A percentile compares a stretch with the other conserved stretches of the same genome.
Conservation (phyloP, 2,113 vertebrate genomes). For the Ancistrus triradiatus region DNA sequence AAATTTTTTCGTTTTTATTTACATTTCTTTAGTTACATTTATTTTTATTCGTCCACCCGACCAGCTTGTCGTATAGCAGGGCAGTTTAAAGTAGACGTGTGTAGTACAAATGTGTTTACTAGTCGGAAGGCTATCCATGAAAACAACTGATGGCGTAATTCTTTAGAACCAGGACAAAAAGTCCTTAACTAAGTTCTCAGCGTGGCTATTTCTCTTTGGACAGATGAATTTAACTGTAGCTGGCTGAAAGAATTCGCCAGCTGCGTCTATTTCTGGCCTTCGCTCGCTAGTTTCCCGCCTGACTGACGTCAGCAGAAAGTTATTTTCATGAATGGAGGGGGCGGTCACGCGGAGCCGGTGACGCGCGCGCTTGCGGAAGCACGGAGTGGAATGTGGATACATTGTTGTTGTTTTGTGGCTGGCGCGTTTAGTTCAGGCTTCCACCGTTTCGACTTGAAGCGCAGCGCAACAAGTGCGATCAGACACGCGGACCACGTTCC, state of each 20-base stretch:
- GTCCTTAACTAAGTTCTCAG: too few relatives aligned
- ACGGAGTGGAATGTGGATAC: slow-evolving; percentile 75
- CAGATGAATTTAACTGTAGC: slow-evolving; percentile 55
- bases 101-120: too few relatives aligned
- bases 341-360: slow-evolving; percentile 75
- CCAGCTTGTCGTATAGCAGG: too few relatives aligned
- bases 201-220: too few relatives aligned
- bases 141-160: too few relatives aligned
- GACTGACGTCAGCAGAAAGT: slow-evolving; percentile 75
- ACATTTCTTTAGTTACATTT: too few relatives aligned
- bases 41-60: too few relatives aligned
- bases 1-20: too few relatives aligned
- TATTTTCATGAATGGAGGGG: slow-evolving; percentile 84
- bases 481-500: slow-evolving; percentile 19
- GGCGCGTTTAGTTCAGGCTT: slow-evolving; percentile 64
- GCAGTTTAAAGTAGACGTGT: too few relatives aligned
- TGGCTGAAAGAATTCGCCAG: slow-evolving; percentile 55
- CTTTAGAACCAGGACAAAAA: too few relatives aligned
- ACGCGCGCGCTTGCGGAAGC: slow-evolving; percentile 78
- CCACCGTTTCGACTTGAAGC: slow-evolving; percentile 45
- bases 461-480: slow-evolving; percentile 37
- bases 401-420: slow-evolving; percentile 76
- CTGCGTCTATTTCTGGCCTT: slow-evolving; percentile 70
- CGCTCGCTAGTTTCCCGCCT: slow-evolving; percentile 51
- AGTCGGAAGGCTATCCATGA: too few relatives aligned